These are phyloP conservation scores for Drosophila subsilvestris DNA, from an alignment of 2,888 invertebrate genomes.

Conservation along the genomic window DNA sequence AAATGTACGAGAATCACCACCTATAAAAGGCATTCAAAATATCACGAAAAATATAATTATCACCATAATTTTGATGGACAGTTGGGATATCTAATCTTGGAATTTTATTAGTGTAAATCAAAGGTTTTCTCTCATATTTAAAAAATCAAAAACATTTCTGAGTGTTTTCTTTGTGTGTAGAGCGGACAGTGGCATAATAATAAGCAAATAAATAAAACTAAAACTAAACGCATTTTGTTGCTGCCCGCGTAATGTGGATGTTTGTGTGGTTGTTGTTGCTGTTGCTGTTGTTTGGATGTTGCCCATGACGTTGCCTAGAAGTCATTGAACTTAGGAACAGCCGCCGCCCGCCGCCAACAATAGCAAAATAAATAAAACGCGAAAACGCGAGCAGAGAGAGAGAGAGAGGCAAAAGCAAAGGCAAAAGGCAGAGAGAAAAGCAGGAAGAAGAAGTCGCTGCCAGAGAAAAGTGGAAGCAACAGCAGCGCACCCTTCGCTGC, in stretches of 20 bases:
- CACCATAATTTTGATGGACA: too few species aligned
- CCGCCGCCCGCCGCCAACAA: constrained; percentile 39
- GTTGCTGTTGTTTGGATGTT: constrained; percentile 47
- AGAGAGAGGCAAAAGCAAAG: constrained; percentile 17
- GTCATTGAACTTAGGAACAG: constrained; percentile 81
- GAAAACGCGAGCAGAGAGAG: constrained; percentile 31
- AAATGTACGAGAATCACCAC: not conserved
- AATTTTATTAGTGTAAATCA: too few species aligned
- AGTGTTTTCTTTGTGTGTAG: constrained; percentile 16
- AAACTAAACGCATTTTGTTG: constrained; percentile 76
- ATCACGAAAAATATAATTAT: too few species aligned
- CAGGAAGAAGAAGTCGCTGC: not conserved
- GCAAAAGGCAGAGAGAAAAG: constrained; percentile 25
- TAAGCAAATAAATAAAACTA: constrained; percentile 76
- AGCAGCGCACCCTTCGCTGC: not conserved
- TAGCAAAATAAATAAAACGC: constrained; percentile 63
- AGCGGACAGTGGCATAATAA: constrained; percentile 71
- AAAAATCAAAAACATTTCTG: too few species aligned
- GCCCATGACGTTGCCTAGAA: constrained; percentile 80
- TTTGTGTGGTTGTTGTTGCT: constrained; percentile 23
- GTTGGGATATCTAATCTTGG: too few species aligned
- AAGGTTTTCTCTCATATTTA: too few species aligned
- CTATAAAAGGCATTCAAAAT: too few species aligned
- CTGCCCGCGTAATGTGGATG: constrained; percentile 26
- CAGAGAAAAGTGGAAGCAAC: not conserved